Evolutionary conservation across 2,797 vertebrate species (phyloP).

Genomic region (Lacerta agilis): DNA sequence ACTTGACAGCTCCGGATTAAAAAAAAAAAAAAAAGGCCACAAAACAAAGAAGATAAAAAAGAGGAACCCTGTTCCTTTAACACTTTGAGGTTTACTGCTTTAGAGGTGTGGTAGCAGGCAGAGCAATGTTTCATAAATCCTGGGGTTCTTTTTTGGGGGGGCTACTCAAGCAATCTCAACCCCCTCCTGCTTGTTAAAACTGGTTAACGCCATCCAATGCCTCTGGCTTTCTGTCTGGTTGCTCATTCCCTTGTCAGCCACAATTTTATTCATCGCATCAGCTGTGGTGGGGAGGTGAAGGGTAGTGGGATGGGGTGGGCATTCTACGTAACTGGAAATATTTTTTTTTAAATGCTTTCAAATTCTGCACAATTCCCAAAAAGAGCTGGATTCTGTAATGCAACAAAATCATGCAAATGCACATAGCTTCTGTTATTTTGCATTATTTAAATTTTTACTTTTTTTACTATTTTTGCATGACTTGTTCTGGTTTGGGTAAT

Average conservation of each 20-base stretch:
- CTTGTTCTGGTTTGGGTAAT: not conserved
- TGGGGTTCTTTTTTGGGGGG: constrained; percentile 17
- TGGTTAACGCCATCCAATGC: constrained; percentile 12
- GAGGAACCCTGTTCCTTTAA: constrained; percentile 27
- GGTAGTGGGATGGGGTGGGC: not conserved
- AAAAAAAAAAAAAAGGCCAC: not conserved
- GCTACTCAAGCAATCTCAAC: not conserved
- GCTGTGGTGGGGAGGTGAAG: not conserved
- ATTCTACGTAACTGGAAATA: not conserved
- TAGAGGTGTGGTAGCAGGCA: constrained; percentile 33
- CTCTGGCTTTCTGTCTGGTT: not conserved
- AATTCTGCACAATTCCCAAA: no score
- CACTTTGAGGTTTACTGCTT: constrained; percentile 39
- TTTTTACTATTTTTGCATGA: not conserved
- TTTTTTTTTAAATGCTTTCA: no score
- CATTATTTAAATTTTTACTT: no score
- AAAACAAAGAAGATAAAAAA: constrained; percentile 33
- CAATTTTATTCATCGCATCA: constrained; percentile 11
- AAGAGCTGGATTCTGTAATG: not conserved
- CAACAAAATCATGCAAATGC: not conserved
- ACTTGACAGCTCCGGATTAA: constrained; percentile 26
- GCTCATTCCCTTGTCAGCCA: not conserved
- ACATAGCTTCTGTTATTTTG: not conserved
- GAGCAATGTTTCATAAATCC: constrained; percentile 38
- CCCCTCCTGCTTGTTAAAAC: constrained; percentile 26